Evolutionary conservation across 2,888 invertebrate genomes (phyloP).

Genomic region (Nysson spinosus): DNA sequence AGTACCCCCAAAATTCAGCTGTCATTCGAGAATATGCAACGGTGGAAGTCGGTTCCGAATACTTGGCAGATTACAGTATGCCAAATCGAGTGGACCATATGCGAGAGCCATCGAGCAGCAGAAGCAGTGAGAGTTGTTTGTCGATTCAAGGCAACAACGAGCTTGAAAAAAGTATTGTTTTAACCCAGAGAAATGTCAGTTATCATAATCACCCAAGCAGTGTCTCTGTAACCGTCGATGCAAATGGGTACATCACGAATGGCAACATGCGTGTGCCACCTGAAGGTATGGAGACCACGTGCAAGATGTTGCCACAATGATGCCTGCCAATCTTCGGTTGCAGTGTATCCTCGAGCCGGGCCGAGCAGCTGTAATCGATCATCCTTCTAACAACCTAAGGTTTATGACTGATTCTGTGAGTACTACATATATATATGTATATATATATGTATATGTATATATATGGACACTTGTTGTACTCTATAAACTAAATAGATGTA

Average conservation of each 20-base stretch:
- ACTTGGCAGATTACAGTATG: conserved; percentile 64
- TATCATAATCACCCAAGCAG: conserved; percentile 64
- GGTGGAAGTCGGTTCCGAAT: conserved; percentile 63
- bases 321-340: conserved; percentile 71
- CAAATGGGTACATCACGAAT: conserved; percentile 79
- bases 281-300: conserved; percentile 80
- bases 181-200: conserved; percentile 58
- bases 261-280: conserved; percentile 80
- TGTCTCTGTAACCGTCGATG: conserved; percentile 69
- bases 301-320: conserved; percentile 73
- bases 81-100: conserved; percentile 62
- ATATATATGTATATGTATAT: neutral
- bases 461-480: too few species aligned
- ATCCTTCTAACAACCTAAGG: conserved; percentile 44
- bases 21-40: conserved; percentile 67
- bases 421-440: conserved; percentile 13
- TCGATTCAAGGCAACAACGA: conserved; percentile 54
- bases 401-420: conserved; percentile 52
- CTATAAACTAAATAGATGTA: too few species aligned
- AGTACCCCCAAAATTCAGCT: conserved; percentile 62
- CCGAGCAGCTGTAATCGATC: conserved; percentile 62
- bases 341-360: conserved; percentile 61
- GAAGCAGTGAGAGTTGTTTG: conserved; percentile 53
- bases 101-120: conserved; percentile 59
- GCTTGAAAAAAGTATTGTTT: conserved; percentile 56